Evolutionary conservation across 64 coral and sea anemone species (phyloP), one percentile per base, ranked within the genome.

Genomic region (Stichodactyla helianthus): DNA sequence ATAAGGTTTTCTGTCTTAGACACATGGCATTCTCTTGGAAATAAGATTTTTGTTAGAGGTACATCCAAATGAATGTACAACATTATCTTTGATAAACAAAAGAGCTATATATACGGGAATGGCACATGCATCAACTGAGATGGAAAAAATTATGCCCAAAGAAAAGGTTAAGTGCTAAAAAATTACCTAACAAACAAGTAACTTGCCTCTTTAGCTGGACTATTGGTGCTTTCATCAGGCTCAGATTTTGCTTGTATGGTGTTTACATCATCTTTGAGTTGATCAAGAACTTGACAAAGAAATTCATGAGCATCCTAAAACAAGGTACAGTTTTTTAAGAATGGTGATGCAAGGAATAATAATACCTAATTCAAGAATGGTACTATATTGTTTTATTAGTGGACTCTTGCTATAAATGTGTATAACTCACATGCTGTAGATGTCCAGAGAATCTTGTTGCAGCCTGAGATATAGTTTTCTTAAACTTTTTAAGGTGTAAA

Each of bases 391-490:
- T 10, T 57, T 7, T 57, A 57, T 57, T 57, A 10, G 7, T 10
- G 13, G 13, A 1, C 55, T 10, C 55, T 10, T 14, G 7, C 55
- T 14, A 71, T 71, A 71, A 71, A 27, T 27, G 6, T 19, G 7
- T 18, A 18, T 6, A 14, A 85, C 96, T 88, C 86, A 98, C 96
- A 90, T 98, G 93, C 7, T 98, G 96, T 50, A 86, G 57, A 55
- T 98, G 84, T 5, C 96, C 96, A 13, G 92, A 94, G 59, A 98
- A 98, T n/a, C 93, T 88, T 88, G 90, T 94, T 28, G 95, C 95
- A 58, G 92, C 88, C 54, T 86, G 55, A 50, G 93, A 92, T 44
- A 98, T 92, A 44, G 92, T 86, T 52, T 56, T 80, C 77, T 99
- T 99, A 10, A 99, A 79, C 87, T 90, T 95, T 79, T 82, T 83